A percentile compares a stretch with the other conserved stretches of the same genome.
phyloP scores from a whole-genome alignment of 2,113 vertebrate species.

The Pica pica region DNA sequence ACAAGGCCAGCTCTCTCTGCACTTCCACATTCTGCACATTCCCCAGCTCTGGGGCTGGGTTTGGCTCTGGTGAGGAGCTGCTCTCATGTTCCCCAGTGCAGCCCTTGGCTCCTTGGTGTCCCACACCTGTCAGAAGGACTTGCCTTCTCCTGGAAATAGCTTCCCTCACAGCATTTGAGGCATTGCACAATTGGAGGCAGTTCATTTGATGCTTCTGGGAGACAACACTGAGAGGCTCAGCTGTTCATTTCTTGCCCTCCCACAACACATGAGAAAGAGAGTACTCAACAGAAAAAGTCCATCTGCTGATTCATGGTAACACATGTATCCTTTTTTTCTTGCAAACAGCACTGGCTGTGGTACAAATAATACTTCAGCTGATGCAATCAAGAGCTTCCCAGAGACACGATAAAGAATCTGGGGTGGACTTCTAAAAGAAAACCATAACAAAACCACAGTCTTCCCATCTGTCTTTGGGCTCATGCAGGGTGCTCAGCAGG shows the following conservation, averaged over 20 bases:
- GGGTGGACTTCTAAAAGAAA: neutral
- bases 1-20: slow-evolving; percentile 43
- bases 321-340: neutral
- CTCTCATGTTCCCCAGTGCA: neutral
- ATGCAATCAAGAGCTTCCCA: neutral
- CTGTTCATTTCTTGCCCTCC: slow-evolving; percentile 34
- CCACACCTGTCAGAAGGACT: slow-evolving; percentile 26
- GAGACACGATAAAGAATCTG: neutral
- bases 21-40: slow-evolving; percentile 51
- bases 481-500: neutral
- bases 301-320: slow-evolving; percentile 52
- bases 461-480: neutral
- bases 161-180: neutral
- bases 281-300: neutral
- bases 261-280: neutral
- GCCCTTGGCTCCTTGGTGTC: slow-evolving; percentile 34
- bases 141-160: neutral
- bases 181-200: neutral
- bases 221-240: neutral
- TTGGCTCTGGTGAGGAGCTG: neutral
- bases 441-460: neutral
- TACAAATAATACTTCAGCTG: neutral
- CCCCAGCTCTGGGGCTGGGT: neutral
- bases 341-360: neutral
- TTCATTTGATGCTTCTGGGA: slow-evolving; percentile 29